Percentiles rank a stretch among this genome's conserved stretches.
Conservation (phyloP, 1,140 invertebrate species). For the Leptonema lineaticorne region DNA sequence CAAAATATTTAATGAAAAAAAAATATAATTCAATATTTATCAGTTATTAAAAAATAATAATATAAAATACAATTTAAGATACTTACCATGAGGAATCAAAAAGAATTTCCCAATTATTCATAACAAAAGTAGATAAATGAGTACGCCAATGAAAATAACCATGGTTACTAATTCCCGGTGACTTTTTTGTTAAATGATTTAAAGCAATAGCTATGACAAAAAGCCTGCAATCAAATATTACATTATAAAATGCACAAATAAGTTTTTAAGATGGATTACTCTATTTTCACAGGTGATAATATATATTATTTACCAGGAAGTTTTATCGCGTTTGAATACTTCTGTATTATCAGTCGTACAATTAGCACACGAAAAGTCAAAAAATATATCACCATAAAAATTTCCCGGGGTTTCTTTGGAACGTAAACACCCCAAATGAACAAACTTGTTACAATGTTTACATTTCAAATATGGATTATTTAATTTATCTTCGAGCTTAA, state of each 20-base stretch:
- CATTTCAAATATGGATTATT: constrained; percentile 31
- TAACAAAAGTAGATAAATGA: constrained; percentile 35
- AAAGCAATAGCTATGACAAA: constrained; percentile 27
- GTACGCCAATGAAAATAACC: constrained; percentile 39
- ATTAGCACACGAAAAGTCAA: constrained; percentile 33
- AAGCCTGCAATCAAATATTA: constrained; percentile 32
- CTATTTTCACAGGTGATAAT: not conserved
- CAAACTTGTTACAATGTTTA: constrained; percentile 21
- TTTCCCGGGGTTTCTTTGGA: constrained; percentile 35
- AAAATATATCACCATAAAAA: constrained; percentile 37
- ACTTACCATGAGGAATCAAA: constrained; percentile 36
- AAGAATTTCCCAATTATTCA: constrained; percentile 34
- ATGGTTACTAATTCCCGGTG: constrained; percentile 35
- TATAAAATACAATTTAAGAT: not conserved
- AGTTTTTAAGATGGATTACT: not conserved
- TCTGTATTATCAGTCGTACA: constrained; percentile 29
- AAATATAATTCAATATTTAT: no score
- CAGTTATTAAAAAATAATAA: not conserved
- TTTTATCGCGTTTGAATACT: constrained; percentile 37
- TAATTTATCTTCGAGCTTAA: constrained; percentile 34
- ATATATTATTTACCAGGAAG: constrained; percentile 29
- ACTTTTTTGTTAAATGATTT: constrained; percentile 33
- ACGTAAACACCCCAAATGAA: constrained; percentile 34
- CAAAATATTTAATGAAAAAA: no score
- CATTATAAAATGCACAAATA: not conserved